A percentile compares a stretch with the other conserved stretches of the same genome.
phyloP scores from a whole-genome alignment of 1,140 invertebrate genomes.

The Hycleus cichorii region DNA sequence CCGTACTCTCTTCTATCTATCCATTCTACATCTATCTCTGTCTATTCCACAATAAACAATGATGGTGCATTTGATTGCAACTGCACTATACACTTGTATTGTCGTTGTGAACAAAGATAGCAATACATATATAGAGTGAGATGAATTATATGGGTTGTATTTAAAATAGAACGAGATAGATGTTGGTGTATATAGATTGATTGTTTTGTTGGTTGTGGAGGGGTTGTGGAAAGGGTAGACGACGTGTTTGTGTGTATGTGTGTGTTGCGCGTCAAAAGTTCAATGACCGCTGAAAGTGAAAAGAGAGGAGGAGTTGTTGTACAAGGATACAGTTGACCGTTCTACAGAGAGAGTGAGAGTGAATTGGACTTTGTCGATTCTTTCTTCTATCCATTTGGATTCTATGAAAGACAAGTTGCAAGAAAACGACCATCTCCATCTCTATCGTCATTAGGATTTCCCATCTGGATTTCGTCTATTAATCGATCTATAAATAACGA shows the following conservation, averaged over 20 bases:
- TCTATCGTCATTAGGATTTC: too few relatives aligned
- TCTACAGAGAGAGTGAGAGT: slow-evolving; percentile 13
- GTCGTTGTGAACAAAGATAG: not conserved
- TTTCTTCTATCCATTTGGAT: too few relatives aligned
- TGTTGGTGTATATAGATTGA: too few relatives aligned
- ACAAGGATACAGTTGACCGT: slow-evolving; percentile 23
- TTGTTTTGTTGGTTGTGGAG: slow-evolving; percentile 19
- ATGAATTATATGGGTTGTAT: too few relatives aligned
- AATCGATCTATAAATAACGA: too few relatives aligned
- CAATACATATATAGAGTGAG: too few relatives aligned
- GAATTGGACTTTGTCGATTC: not conserved
- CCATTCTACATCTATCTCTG: not conserved
- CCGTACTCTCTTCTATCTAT: slow-evolving; percentile 7
- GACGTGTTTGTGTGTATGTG: not conserved
- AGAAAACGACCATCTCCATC: too few relatives aligned
- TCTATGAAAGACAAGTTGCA: too few relatives aligned
- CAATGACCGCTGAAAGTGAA: slow-evolving; percentile 36
- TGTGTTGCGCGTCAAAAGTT: slow-evolving; percentile 11
- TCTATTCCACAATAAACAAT: too few relatives aligned
- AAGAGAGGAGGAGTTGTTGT: slow-evolving; percentile 32
- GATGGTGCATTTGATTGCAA: not conserved
- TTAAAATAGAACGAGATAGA: too few relatives aligned
- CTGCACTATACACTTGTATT: not conserved
- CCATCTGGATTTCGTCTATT: too few relatives aligned
- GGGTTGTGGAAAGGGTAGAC: slow-evolving; percentile 11